Base-by-base conservation (phyloP, 1,140 invertebrate species). In the Anoplolepis gracilipes region DNA sequence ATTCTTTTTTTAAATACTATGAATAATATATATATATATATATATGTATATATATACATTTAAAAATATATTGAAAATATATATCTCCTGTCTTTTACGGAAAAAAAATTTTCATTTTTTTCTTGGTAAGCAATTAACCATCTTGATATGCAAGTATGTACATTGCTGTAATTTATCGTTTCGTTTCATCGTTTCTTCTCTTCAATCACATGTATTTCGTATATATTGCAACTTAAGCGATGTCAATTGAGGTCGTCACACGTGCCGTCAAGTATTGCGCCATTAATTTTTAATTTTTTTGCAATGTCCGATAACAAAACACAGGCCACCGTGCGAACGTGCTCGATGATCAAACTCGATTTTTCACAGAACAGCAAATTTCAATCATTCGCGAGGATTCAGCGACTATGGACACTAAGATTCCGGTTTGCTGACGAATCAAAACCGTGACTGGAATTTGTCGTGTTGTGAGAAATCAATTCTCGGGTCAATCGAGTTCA, bases 351-450 rank as follows among this genome's bases (percentile, higher is more conserved):
- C 28, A 67, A n/a, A 53, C 16, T 39, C 46, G 16, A 69, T 69
- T 79, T 79, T 49, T 25, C 64, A 33, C 46, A 16, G 8, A 5
- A 16, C 49, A 73, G 78, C 78, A 46, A 8, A 72, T 82, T 82
- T 82, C 67, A 30, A 16, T 62, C 53, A n/a, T 16, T 49, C 36
- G 25, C 36, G 25, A 28, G 25, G 39, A 49, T 55, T 69, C 22
- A 33, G 61, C 67, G 28, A 33, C 28, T 42, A 30, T 8, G 53
- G 67, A 33, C 11, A 30, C n/a, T 10, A 73, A 36, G 39, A 82
- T 79, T 79, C 64, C 77, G 77, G 22, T 73, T 82, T 82, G 78
- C 67, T 82, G 53, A 73, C 78, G 3, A 39, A 57, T 57, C 67
- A 7, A n/a, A 70, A 70, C 22, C 10, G 46, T 22, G 11, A 64